Conservation (phyloP, 1,140 invertebrate genomes). For the Epicauta chinensis region DNA sequence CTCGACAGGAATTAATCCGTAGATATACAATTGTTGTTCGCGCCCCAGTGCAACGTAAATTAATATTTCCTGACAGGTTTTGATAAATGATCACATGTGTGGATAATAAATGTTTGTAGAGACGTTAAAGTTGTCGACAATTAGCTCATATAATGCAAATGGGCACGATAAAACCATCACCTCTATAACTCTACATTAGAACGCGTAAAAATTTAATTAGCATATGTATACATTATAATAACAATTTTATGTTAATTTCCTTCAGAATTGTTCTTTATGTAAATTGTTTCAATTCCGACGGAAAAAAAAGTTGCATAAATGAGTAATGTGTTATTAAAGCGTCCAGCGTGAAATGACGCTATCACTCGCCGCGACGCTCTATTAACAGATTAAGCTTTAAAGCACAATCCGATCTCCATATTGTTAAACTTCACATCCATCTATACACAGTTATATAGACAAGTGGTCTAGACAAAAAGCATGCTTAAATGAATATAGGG, state of each 20-base stretch:
- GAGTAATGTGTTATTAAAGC: no score
- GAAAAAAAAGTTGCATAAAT: no score
- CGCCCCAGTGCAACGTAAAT: conserved; percentile 5
- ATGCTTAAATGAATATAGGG: conserved; percentile 28
- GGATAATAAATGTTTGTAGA: conserved; percentile 9
- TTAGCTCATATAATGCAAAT: conserved; percentile 21
- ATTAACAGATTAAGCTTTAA: conserved; percentile 32
- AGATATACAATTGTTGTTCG: no score
- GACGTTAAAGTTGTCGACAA: conserved; percentile 8
- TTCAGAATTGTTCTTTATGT: no score
- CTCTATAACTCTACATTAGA: neutral
- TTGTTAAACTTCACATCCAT: conserved; percentile 18
- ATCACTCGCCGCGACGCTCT: conserved; percentile 32
- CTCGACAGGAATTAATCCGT: no score
- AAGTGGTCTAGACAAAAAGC: no score
- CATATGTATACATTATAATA: conserved; percentile 9
- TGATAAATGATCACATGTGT: conserved; percentile 15
- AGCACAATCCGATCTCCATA: conserved; percentile 34
- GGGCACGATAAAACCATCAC: conserved; percentile 8
- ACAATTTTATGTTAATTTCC: conserved; percentile 7
- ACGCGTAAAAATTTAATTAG: conserved; percentile 9
- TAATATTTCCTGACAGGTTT: conserved; percentile 16
- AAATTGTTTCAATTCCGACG: no score
- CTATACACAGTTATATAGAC: no score
- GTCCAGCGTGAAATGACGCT: conserved; percentile 33